Conservation (phyloP, 35 echinoderm and acorn worm genomes). For the Ophiothrix spiculata region DNA sequence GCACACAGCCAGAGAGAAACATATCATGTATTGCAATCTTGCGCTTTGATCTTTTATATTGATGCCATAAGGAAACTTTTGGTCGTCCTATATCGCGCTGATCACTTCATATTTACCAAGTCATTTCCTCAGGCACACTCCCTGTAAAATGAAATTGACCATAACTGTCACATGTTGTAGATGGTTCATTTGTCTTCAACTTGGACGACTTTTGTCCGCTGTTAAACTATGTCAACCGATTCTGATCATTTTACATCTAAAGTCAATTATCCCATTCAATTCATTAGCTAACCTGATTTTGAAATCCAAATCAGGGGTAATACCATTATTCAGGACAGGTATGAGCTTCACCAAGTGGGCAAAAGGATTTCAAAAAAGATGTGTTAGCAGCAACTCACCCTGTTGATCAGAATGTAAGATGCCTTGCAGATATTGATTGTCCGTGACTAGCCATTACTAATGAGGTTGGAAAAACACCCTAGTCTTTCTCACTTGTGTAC, state of each 20-base stretch:
- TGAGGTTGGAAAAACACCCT: not conserved
- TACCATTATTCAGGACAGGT: constrained; percentile 1
- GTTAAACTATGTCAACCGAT: not conserved
- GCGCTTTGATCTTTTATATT: too few species aligned
- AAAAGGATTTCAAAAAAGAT: not conserved
- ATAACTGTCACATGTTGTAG: not conserved
- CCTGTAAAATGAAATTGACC: not conserved
- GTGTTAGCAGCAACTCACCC: not conserved
- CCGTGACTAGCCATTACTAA: constrained; percentile 14
- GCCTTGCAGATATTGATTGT: not conserved
- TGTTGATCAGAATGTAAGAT: not conserved
- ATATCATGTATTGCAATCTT: too few species aligned
- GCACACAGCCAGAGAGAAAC: too few species aligned
- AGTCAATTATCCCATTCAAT: not conserved
- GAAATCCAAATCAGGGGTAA: not conserved
- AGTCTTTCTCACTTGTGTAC: constrained; percentile 12
- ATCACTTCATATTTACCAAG: too few species aligned
- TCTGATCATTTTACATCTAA: constrained; percentile 4
- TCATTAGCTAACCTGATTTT: not conserved
- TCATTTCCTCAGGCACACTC: not conserved
- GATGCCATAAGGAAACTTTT: too few species aligned
- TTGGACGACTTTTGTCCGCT: not conserved
- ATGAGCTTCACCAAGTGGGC: not conserved
- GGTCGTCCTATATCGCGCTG: too few species aligned
- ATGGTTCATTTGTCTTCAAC: not conserved